A percentile compares a stretch with the other conserved stretches of the same genome.
phyloP scores from a whole-genome alignment of 37 sponge, comb jelly and placozoan genomes.

The Eunapius fragilis region DNA sequence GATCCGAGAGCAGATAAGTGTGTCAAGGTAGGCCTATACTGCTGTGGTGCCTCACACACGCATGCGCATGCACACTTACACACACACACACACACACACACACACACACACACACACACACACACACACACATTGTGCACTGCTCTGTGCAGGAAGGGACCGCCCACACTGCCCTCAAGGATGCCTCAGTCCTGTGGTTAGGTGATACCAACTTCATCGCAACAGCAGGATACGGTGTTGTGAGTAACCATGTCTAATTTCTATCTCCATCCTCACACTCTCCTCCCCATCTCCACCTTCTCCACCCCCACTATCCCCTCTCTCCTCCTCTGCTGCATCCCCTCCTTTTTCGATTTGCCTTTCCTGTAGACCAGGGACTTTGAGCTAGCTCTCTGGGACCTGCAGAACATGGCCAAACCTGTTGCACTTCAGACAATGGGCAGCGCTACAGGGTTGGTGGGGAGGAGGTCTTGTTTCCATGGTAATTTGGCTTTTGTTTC shows the following conservation, averaged over 20 bases:
- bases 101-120: too few species aligned
- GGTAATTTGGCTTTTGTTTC: background rate
- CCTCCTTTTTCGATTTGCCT: background rate
- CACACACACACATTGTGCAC: too few species aligned
- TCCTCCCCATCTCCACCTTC: background rate
- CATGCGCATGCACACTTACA: too few species aligned
- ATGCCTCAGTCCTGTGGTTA: constrained; percentile 64
- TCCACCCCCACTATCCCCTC: background rate
- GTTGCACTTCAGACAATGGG: constrained; percentile 40
- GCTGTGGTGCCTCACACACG: too few species aligned
- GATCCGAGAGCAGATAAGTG: constrained; percentile 63
- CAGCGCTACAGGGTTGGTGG: constrained; percentile 39
- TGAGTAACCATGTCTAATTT: constrained; percentile 14
- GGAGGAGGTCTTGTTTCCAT: background rate
- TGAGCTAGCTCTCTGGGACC: constrained; percentile 78
- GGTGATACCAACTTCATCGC: constrained; percentile 62
- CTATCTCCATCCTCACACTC: too few species aligned
- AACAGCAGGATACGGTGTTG: constrained; percentile 63
- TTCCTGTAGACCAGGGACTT: constrained; percentile 42
- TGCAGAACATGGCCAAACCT: constrained; percentile 43
- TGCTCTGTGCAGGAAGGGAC: constrained; percentile 31
- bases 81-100: too few species aligned
- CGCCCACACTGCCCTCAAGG: constrained; percentile 69
- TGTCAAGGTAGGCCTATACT: background rate
- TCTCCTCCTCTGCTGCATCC: background rate